phyloP scores from a whole-genome alignment of 2,113 vertebrate genomes.

The Penelope pileata region DNA sequence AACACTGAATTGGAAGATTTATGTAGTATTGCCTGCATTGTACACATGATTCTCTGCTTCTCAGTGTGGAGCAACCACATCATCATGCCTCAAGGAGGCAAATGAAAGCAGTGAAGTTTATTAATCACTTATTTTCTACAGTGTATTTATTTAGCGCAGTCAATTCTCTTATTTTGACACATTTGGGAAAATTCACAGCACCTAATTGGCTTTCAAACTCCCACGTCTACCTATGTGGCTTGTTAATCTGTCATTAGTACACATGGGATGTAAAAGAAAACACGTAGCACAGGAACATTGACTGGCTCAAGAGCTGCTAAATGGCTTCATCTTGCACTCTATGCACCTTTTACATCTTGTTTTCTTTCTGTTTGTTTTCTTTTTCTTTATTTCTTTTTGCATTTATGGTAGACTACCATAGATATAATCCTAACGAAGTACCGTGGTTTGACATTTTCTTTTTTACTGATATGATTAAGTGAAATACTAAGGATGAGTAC shows the following conservation, averaged over 20 bases:
- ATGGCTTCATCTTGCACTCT: background rate
- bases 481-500: background rate
- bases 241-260: slow-evolving; percentile 61
- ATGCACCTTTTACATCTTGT: background rate
- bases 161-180: slow-evolving; percentile 73
- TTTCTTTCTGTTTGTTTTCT: background rate
- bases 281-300: background rate
- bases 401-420: background rate
- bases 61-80: background rate
- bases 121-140: slow-evolving; percentile 64
- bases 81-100: background rate
- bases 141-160: slow-evolving; percentile 62
- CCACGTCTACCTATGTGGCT: slow-evolving; percentile 59
- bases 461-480: background rate
- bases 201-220: slow-evolving; percentile 68
- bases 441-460: background rate
- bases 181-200: slow-evolving; percentile 45
- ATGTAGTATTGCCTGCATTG: background rate
- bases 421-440: background rate
- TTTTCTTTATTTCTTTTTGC: background rate
- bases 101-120: slow-evolving; percentile 39
- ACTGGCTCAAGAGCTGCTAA: slow-evolving; percentile 21
- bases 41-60: background rate
- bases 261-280: slow-evolving; percentile 5
- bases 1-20: background rate